These are phyloP conservation scores for Oreochromis mossambicus DNA, from an alignment of 2,797 vertebrate species.

Conservation along the genomic window DNA sequence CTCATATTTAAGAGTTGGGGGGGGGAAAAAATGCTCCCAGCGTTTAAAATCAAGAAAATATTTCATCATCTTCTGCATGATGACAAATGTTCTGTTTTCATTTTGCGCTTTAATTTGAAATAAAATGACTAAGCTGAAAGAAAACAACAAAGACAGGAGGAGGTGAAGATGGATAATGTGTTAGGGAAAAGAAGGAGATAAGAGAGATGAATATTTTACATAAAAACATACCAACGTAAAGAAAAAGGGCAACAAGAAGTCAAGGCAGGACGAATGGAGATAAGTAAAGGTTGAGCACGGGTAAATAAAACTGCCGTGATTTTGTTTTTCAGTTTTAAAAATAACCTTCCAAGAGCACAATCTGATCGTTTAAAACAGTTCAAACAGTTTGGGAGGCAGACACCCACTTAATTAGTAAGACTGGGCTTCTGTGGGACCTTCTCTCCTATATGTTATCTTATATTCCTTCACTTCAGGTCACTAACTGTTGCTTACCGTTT, in stretches of 20 bases:
- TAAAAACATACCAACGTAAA: not conserved
- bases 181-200: not conserved
- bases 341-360: rapidly evolving
- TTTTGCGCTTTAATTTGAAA: not conserved
- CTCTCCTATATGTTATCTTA: not conserved
- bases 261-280: not conserved
- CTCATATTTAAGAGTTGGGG: not conserved
- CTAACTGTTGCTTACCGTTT: rapidly evolving
- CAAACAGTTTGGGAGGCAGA: rapidly evolving
- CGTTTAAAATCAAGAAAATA: not conserved
- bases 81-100: not conserved
- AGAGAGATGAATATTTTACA: not conserved
- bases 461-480: not conserved
- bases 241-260: not conserved
- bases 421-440: not conserved
- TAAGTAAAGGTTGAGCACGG: not conserved
- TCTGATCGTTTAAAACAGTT: not conserved
- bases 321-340: not conserved
- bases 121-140: not conserved
- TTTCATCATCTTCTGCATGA: not conserved
- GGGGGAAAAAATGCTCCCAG: not conserved
- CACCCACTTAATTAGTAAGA: rapidly evolving
- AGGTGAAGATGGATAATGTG: not conserved
- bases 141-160: not conserved
- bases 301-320: not conserved